These are phyloP conservation scores for Falcunculus frontatus DNA, from an alignment of 2,113 vertebrate genomes.

Conservation along the genomic window DNA sequence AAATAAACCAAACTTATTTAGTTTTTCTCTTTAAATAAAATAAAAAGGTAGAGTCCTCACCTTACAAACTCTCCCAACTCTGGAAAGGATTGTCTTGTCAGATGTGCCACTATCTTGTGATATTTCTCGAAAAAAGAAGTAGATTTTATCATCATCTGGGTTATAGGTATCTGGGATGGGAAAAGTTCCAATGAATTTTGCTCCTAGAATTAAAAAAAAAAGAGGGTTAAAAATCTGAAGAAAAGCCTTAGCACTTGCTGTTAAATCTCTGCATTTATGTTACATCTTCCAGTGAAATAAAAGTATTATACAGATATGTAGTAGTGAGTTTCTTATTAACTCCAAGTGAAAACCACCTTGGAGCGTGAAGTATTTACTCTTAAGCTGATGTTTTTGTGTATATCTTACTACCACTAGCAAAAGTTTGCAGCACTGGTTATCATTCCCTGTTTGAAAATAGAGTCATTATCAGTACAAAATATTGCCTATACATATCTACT, in stretches of 20 bases:
- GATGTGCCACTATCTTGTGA: slow-evolving; percentile 85
- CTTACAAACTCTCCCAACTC: slow-evolving; percentile 95
- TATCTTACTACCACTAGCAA: not conserved
- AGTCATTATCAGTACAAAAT: not conserved
- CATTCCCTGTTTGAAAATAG: not conserved
- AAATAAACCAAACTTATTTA: not conserved
- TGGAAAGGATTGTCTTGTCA: slow-evolving; percentile 90
- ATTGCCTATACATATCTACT: not conserved
- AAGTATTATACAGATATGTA: not conserved
- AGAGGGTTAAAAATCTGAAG: not conserved
- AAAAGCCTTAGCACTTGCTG: not conserved
- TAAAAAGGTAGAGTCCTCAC: slow-evolving; percentile 64
- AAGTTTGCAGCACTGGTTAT: not conserved
- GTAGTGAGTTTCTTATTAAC: not conserved
- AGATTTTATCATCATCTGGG: slow-evolving; percentile 96
- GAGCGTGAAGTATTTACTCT: not conserved
- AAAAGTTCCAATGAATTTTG: slow-evolving; percentile 91
- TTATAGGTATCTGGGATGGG: slow-evolving; percentile 94
- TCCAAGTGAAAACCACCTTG: not conserved
- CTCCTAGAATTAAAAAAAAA: slow-evolving; percentile 73
- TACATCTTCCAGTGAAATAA: not conserved
- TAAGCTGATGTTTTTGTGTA: not conserved
- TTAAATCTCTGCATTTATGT: not conserved
- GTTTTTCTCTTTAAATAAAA: not conserved
- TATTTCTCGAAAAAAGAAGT: slow-evolving; percentile 97